Evolutionary conservation across 2,797 vertebrate genomes (phyloP).

Genomic region (Momotus momota): DNA sequence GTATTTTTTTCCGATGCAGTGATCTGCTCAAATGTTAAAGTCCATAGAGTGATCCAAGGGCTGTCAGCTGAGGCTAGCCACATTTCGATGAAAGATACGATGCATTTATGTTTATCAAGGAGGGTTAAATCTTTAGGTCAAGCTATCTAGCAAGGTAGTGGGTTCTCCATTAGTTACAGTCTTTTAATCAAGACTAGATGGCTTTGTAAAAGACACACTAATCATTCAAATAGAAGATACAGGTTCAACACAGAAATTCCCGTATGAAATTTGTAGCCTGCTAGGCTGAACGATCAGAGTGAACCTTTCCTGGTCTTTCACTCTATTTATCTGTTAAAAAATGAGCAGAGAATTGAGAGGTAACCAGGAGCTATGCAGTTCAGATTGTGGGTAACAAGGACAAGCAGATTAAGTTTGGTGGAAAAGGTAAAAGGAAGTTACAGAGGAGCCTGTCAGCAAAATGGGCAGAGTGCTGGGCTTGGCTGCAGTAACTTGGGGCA

Average conservation of each 20-base stretch:
- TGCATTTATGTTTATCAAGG: constrained; percentile 14
- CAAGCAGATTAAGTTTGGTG: not conserved
- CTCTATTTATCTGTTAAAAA: constrained; percentile 6
- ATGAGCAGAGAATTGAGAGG: not conserved
- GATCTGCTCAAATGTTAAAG: constrained; percentile 13
- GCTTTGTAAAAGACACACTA: not conserved
- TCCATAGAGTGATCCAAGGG: not conserved
- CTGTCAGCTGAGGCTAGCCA: not conserved
- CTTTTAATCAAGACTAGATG: constrained; percentile 57
- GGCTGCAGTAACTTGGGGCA: not conserved
- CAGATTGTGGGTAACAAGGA: not conserved
- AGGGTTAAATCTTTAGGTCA: constrained; percentile 59
- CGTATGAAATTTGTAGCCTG: constrained; percentile 6
- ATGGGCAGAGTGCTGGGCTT: not conserved
- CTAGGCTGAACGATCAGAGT: constrained; percentile 22
- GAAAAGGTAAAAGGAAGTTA: not conserved
- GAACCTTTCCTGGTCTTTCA: not conserved
- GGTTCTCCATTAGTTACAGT: constrained; percentile 19
- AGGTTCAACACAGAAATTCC: constrained; percentile 9
- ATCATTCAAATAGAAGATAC: constrained; percentile 30
- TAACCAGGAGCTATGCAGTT: not conserved
- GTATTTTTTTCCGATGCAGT: constrained; percentile 22
- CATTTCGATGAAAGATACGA: constrained; percentile 34
- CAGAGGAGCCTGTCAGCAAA: not conserved
- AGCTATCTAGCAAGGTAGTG: not conserved